These are phyloP conservation scores for Vanessa atalanta DNA, from an alignment of 1,140 invertebrate genomes.

Conservation along the genomic window DNA sequence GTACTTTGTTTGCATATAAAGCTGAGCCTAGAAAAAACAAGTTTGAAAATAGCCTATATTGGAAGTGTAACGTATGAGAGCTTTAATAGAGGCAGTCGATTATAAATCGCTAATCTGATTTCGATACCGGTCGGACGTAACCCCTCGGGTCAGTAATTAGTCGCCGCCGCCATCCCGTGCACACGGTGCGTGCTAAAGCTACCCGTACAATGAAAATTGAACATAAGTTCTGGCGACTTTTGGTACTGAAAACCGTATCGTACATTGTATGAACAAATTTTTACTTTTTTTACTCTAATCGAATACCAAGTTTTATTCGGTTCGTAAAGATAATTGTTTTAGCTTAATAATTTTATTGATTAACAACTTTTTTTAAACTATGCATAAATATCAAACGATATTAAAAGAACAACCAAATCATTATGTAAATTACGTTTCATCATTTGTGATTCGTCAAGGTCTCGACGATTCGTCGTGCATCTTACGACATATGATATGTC, in stretches of 20 bases:
- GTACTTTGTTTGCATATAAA: background rate
- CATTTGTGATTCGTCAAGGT: too few species aligned
- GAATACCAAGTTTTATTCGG: background rate
- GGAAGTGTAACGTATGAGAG: slow-evolving; percentile 4
- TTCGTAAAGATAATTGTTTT: too few species aligned
- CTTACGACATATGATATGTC: too few species aligned
- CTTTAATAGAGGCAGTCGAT: slow-evolving; percentile 30
- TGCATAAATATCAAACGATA: too few species aligned
- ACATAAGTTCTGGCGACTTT: slow-evolving; percentile 27
- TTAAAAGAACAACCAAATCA: too few species aligned
- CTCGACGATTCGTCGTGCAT: too few species aligned
- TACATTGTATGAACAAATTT: background rate
- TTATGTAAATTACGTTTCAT: too few species aligned
- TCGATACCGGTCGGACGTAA: slow-evolving; percentile 35
- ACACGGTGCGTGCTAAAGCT: slow-evolving; percentile 22
- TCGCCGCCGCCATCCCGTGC: slow-evolving; percentile 30
- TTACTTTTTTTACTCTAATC: background rate
- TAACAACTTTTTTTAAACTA: background rate
- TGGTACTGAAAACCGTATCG: slow-evolving; percentile 15
- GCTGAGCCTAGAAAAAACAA: background rate
- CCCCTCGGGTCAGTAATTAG: slow-evolving; percentile 38
- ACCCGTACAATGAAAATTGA: slow-evolving; percentile 23
- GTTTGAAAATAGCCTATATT: background rate
- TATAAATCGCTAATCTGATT: slow-evolving; percentile 38
- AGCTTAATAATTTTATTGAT: background rate